Evolutionary conservation across 2,888 invertebrate genomes (phyloP).

Genomic region (Cosmia trapezina): DNA sequence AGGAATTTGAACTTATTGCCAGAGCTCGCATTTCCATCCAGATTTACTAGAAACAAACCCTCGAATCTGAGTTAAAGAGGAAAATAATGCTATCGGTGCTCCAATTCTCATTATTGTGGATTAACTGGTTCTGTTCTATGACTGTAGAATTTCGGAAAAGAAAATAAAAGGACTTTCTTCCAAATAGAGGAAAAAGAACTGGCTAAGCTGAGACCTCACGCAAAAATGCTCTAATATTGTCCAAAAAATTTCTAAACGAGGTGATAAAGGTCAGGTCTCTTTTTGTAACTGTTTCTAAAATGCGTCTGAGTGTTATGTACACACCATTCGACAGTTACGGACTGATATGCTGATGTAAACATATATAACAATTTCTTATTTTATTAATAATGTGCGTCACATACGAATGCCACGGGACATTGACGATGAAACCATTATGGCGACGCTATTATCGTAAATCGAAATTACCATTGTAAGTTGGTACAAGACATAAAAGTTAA

Average conservation of each 20-base stretch:
- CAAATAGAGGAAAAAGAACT: background rate
- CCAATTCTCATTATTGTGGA: conserved; percentile 1
- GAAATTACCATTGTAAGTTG: conserved; percentile 74
- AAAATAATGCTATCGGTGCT: background rate
- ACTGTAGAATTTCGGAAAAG: background rate
- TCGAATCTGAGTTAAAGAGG: background rate
- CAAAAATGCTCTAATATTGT: background rate
- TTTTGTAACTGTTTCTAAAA: background rate
- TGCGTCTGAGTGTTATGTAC: background rate
- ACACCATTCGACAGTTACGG: background rate
- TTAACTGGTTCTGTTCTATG: background rate
- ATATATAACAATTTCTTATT: conserved; percentile 34
- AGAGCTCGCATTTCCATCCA: conserved; percentile 20
- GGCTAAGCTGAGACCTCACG: too few species aligned
- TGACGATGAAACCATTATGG: conserved; percentile 70
- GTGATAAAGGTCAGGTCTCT: background rate
- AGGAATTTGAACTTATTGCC: conserved; percentile 26
- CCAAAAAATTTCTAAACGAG: background rate
- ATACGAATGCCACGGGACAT: conserved; percentile 67
- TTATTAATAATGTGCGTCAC: conserved; percentile 61
- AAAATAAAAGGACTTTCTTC: background rate
- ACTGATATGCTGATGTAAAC: conserved; percentile 2
- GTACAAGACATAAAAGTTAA: conserved; percentile 64
- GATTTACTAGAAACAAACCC: conserved; percentile 25
- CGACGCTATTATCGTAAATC: conserved; percentile 78